Conservation (phyloP, 2,113 vertebrate genomes). For the Misgurnus mizolepis region DNA sequence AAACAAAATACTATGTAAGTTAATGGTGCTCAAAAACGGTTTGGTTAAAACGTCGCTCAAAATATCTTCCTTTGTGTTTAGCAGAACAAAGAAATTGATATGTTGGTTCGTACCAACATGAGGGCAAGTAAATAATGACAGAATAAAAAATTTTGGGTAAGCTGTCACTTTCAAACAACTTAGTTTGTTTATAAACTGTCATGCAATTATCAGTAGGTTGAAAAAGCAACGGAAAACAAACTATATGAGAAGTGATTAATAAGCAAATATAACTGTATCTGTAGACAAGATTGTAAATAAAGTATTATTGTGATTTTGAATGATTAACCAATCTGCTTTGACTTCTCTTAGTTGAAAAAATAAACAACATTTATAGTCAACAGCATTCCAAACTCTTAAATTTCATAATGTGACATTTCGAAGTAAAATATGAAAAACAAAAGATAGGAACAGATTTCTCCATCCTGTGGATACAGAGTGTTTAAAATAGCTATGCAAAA, state of each 20-base stretch:
- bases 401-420: not conserved
- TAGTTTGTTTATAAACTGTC: not conserved
- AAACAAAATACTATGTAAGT: no score
- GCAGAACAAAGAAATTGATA: no score
- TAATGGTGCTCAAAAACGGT: no score
- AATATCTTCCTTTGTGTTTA: no score
- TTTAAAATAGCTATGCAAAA: no score
- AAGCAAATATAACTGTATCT: not conserved
- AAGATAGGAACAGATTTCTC: no score
- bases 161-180: no score
- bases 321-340: constrained; percentile 26
- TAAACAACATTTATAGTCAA: not conserved
- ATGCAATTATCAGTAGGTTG: constrained; percentile 49
- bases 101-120: no score
- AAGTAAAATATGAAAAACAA: not conserved
- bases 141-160: no score
- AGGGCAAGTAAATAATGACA: no score
- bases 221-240: constrained; percentile 28
- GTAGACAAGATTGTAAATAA: not conserved
- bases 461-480: no score
- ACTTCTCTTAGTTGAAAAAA: not conserved
- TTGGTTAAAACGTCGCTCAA: no score
- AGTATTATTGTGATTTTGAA: not conserved
- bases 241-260: not conserved
- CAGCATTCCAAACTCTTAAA: not conserved